Evolutionary conservation across 2,797 vertebrate genomes (phyloP).

Genomic region (Tapera naevia): DNA sequence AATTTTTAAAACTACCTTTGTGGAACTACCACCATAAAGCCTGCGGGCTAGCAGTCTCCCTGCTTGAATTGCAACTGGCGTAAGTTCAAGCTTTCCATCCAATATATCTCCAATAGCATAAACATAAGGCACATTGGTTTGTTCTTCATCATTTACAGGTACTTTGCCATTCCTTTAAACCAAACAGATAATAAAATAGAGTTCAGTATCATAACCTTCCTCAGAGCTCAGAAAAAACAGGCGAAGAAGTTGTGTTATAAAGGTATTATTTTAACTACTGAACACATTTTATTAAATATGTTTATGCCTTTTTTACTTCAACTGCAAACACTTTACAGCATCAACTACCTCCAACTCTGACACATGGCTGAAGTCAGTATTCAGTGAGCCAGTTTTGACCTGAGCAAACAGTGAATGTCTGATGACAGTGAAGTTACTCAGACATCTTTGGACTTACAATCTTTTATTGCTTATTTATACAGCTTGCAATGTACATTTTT

Average conservation of each 20-base stretch:
- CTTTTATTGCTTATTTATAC: not conserved
- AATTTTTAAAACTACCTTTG: slow-evolving; percentile 80
- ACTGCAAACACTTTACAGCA: not conserved
- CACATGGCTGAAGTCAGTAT: not conserved
- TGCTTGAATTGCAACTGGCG: slow-evolving; percentile 94
- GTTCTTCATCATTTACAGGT: slow-evolving; percentile 90
- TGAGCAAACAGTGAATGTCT: not conserved
- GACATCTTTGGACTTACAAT: not conserved
- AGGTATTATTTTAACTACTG: not conserved
- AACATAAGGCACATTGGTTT: slow-evolving; percentile 90
- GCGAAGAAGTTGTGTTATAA: not conserved
- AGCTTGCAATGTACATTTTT: not conserved
- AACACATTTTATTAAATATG: not conserved
- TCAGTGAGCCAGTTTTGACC: not conserved
- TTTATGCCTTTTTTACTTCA: not conserved
- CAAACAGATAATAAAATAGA: not conserved
- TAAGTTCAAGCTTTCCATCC: slow-evolving; percentile 93
- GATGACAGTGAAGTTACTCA: not conserved
- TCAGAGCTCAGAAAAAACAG: not conserved
- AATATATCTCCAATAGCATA: slow-evolving; percentile 93
- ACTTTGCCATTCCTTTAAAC: slow-evolving; percentile 88
- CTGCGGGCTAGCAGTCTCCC: slow-evolving; percentile 90
- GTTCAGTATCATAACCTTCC: not conserved
- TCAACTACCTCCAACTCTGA: not conserved
- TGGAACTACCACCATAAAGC: slow-evolving; percentile 78